These are phyloP conservation scores for Trissolcus brochymenae DNA, from an alignment of 2,888 invertebrate genomes.

Conservation along the genomic window DNA sequence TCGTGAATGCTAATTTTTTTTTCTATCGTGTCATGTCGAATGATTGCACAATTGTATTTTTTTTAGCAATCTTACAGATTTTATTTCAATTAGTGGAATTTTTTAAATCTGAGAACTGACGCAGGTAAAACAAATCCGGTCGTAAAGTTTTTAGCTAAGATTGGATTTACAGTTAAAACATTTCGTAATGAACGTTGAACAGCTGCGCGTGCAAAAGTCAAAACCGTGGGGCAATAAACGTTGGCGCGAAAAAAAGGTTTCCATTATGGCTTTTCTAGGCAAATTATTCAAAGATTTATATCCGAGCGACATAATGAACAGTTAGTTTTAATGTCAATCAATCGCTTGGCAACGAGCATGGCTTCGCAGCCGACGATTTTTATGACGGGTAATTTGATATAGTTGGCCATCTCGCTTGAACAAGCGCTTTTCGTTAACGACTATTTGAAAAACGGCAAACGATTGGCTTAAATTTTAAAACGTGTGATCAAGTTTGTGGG, in stretches of 20 bases:
- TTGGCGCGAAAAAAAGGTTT: not conserved
- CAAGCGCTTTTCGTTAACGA: constrained; percentile 22
- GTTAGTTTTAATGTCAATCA: constrained; percentile 23
- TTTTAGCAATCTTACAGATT: no score
- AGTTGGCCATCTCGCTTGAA: constrained; percentile 27
- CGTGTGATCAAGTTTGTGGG: constrained; percentile 50
- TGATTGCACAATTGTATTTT: no score
- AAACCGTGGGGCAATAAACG: constrained; percentile 1
- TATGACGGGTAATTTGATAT: constrained; percentile 30
- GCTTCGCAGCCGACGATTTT: constrained; percentile 33
- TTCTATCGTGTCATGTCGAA: no score
- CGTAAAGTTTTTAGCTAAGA: no score
- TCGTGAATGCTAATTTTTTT: not conserved
- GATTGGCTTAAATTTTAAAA: constrained; percentile 39
- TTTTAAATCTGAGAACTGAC: no score
- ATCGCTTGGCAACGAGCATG: constrained; percentile 13
- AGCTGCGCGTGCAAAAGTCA: not conserved
- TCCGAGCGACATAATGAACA: constrained; percentile 6
- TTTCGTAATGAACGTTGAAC: no score
- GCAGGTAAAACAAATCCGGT: no score
- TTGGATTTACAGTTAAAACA: no score
- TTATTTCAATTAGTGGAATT: no score
- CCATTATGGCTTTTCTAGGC: not conserved
- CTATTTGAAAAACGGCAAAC: constrained; percentile 24
- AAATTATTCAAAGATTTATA: not conserved